Conservation (phyloP, 1,140 invertebrate genomes). For the Octopus bimaculoides region DNA sequence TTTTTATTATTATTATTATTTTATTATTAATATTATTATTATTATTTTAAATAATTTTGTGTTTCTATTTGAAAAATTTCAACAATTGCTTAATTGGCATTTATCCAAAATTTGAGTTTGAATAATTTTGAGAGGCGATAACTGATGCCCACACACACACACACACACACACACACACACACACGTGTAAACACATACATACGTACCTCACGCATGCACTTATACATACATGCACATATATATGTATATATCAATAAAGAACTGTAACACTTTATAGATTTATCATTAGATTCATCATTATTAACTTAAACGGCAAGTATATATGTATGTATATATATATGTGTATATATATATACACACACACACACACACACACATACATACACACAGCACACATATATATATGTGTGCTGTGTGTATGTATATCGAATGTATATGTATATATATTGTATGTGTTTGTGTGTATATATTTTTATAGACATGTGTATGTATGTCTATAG, state of each 20-base stretch:
- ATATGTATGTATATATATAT: not conserved
- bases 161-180: slow-evolving; percentile 2
- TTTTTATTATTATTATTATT: no score
- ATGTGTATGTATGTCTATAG: not conserved
- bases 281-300: no score
- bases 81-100: no score
- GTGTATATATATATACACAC: not conserved
- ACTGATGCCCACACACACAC: not conserved
- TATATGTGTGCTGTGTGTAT: not conserved
- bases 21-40: no score
- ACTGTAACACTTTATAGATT: no score
- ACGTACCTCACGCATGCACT: not conserved
- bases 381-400: no score
- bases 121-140: no score
- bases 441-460: not conserved
- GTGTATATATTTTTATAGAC: not conserved
- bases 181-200: not conserved
- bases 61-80: no score
- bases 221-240: not conserved
- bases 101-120: no score
- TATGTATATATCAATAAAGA: not conserved
- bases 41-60: no score
- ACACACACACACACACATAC: not conserved
- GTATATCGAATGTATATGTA: not conserved
- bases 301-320: not conserved